Evolutionary conservation across 2,797 vertebrate genomes (phyloP), one percentile per base, ranked within the genome.

Genomic region (Masticophis lateralis): DNA sequence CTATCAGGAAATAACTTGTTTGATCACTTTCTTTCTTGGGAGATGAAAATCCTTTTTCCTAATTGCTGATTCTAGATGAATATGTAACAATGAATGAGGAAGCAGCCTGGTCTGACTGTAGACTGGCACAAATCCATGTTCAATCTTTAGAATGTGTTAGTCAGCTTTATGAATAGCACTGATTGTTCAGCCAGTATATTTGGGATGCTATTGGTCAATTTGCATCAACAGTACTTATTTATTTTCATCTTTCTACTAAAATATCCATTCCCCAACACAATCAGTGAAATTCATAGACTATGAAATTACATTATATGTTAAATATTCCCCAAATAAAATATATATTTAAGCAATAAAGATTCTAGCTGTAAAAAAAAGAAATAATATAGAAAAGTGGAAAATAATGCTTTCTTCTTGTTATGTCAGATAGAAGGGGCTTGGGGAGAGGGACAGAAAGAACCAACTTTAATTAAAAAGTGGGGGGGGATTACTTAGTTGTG

Each of bases 91-190:
- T 60, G 57, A 69, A 27, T 69, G 4, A 20, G 37, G 32, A 55
- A 89, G 37, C 55, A 51, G 43, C 43, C 57, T 53, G 66, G 4
- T 25, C 28, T 55, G 28, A 18, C 60, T 57, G 32, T 57, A 59
- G 55, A 86, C 59, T 93, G 92, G 89, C 74, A 66, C 11, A 66
- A 27, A 32, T 90, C 74, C 51, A 43, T 25, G 28, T 37, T n/a
- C 59, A 87, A 18, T 32, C 79, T 90, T 92, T 86, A 90, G 59
- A 56, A 90, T 87, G 28, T 47, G 55, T 32, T 66, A 90, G 92
- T 55, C 47, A 55, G 55, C 57, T 66, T 92, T 63, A 57, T 93
- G 88, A 92, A 92, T 90, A 90, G 88, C 74, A 56, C 59, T 90
- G 59, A 92, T 92, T 90, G 56, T 86, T 53, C 57, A 86, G 43